Evolutionary conservation across 30 jellyfish, hydroid and myxozoan genomes (phyloP), one percentile per base, ranked within the genome.

Genomic region (Sanderia malayensis): DNA sequence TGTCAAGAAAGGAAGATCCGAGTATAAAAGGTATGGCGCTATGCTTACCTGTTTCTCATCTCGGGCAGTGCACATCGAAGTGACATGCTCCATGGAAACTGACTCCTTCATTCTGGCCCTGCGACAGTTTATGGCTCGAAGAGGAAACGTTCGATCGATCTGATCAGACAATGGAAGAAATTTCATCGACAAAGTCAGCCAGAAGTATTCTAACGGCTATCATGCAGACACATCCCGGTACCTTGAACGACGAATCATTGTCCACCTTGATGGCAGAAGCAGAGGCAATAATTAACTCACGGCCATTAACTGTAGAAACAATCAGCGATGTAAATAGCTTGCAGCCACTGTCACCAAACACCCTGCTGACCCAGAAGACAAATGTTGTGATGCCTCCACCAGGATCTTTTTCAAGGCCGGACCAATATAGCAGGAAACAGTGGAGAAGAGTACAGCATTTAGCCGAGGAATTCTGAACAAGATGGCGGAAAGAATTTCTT

Each of bases 11-110:
- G 79, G 79, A 15, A 23, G 78, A 22, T 19, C 52, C 19, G 17
- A 22, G 27, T 11, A 4, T n/a, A 70, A 70, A 47, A 23, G 78
- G 4, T 46, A 47, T 29, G 83, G 83, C 32, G 25, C 22, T n/a
- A 44, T 70, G 17, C 46, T 70, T 44, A 70, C 83, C 11, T 70
- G 83, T 32, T 41, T 70, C 31, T 10, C 52, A 3, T 15, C 78
- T 11, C 41, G 83, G 11, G 83, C 83, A 70, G 33, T 47, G 27
- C 83, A 70, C 32, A 20, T 70, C 23, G 83, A 70, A 70, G 79
- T 47, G 24, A 27, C 79, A 11, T 11, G 52, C 52, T 70, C 79
- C 2, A 29, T 70, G 33, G 83, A 70, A 11, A 47, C 83, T 3
- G 83, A 70, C 18, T 17, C 79, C 55, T 70, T 70, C 32, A 44